phyloP scores from a whole-genome alignment of 2,113 vertebrate species.

The Heterotilapia buettikoferi region DNA sequence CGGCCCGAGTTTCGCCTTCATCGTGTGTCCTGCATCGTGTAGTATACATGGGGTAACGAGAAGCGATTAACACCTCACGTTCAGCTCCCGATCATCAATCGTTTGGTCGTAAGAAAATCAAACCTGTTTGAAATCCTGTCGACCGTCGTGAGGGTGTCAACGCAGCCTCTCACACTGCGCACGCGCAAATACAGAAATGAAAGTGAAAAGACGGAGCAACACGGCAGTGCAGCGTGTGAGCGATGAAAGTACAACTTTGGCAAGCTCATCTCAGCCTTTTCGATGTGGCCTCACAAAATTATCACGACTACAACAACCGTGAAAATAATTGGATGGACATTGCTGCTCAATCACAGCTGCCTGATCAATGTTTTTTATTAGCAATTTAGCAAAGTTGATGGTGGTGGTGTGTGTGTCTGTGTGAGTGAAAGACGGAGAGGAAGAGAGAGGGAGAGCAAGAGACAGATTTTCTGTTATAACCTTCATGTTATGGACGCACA shows the following conservation, averaged over 20 bases:
- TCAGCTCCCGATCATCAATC: neutral
- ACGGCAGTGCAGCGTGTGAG: neutral
- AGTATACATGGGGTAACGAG: neutral
- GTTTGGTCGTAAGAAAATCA: neutral
- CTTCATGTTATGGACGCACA: neutral
- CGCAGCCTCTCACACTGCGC: neutral
- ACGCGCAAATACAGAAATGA: neutral
- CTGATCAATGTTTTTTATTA: neutral
- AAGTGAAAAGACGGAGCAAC: neutral
- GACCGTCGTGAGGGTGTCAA: neutral
- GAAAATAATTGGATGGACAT: neutral
- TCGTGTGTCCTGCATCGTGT: neutral
- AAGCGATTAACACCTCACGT: neutral
- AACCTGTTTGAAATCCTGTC: neutral
- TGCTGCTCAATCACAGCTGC: neutral
- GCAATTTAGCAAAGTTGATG: neutral
- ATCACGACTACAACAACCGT: rapidly evolving
- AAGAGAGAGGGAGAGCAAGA: neutral
- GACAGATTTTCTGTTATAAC: neutral
- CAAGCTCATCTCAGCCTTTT: neutral
- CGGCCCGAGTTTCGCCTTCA: rapidly evolving
- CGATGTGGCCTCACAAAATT: neutral
- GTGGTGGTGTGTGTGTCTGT: neutral
- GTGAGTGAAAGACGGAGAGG: neutral
- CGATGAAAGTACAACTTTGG: too few species aligned